phyloP scores from a whole-genome alignment of 1,140 invertebrate species.

The Mercenaria mercenaria region DNA sequence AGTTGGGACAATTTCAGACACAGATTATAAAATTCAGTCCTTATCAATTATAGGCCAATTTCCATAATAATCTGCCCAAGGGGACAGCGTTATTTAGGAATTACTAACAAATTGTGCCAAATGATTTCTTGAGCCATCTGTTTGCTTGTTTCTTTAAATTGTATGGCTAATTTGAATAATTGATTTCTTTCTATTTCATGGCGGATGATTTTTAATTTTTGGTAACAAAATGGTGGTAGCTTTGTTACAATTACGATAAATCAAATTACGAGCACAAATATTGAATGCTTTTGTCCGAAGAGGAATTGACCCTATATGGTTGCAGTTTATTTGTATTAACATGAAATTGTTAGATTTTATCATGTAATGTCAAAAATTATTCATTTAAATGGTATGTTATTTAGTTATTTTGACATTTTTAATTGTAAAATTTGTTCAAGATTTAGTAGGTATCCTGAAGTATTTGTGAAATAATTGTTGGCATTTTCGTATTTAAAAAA shows the following conservation, averaged over 20 bases:
- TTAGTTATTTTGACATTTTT: neutral
- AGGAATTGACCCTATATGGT: neutral
- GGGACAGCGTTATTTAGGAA: neutral
- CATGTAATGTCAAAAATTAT: conserved; percentile 4
- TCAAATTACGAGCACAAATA: conserved; percentile 1
- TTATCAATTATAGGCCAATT: neutral
- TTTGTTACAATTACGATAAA: neutral
- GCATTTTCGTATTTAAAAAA: no score
- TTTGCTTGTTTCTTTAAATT: neutral
- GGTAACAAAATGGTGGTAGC: neutral
- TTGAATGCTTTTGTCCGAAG: neutral
- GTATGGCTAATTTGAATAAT: neutral
- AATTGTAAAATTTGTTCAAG: neutral
- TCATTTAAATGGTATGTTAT: neutral
- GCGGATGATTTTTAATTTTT: neutral
- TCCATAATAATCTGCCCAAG: neutral
- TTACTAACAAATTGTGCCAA: neutral
- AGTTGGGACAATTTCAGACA: no score
- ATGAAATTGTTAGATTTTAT: neutral
- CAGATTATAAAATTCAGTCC: no score
- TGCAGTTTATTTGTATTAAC: neutral
- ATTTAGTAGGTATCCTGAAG: neutral
- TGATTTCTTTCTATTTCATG: neutral
- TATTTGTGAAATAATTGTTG: no score
- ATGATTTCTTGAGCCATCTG: neutral